Evolutionary conservation across 1,140 invertebrate species (phyloP).

Genomic region (Phenacoccus solenopsis): DNA sequence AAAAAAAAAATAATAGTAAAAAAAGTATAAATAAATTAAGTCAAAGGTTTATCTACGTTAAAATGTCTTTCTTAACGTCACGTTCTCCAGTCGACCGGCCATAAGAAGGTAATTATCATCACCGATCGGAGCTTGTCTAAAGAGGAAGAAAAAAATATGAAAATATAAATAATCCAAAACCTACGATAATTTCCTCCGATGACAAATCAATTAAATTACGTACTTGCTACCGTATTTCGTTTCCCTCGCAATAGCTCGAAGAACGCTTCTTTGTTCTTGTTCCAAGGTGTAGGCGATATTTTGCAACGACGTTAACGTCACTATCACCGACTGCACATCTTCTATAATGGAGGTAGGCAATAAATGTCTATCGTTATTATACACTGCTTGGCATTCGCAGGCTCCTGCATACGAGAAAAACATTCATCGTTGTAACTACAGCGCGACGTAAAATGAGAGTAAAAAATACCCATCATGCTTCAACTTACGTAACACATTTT

Average conservation of each 20-base stretch:
- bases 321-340: conserved; percentile 43
- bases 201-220: background rate
- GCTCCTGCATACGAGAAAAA: no score
- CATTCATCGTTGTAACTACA: no score
- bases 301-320: conserved; percentile 51
- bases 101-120: conserved; percentile 70
- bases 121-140: conserved; percentile 70
- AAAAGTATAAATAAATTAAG: no score
- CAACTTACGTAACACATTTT: conserved; percentile 45
- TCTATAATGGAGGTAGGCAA: conserved; percentile 35
- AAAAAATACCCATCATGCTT: no score
- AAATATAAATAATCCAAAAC: no score
- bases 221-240: conserved; percentile 81
- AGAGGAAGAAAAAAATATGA: conserved; percentile 26
- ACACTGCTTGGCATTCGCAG: conserved; percentile 42
- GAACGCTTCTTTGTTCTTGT: conserved; percentile 63
- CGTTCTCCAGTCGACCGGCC: conserved; percentile 36
- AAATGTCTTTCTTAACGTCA: conserved; percentile 18
- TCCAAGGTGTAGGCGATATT: conserved; percentile 62
- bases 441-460: no score
- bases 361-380: conserved; percentile 40
- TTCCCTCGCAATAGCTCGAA: conserved; percentile 56
- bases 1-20: background rate
- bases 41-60: conserved; percentile 19
- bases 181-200: background rate